Evolutionary conservation across 1,140 invertebrate genomes (phyloP).

Genomic region (Drosophila suzukii): DNA sequence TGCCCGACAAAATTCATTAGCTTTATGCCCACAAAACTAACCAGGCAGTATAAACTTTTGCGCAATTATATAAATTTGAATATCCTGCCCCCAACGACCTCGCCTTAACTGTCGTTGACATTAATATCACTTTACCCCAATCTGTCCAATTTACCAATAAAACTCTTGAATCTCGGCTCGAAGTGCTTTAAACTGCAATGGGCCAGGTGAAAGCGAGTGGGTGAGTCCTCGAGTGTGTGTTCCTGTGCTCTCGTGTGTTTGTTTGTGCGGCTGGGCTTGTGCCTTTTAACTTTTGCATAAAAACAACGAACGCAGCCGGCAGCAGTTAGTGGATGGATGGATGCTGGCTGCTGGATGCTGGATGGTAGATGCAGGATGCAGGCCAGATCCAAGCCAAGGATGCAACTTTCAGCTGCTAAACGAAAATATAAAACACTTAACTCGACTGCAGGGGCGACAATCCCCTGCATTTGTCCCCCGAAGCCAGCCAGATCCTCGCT

Average conservation of each 20-base stretch:
- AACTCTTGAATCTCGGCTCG: conserved; percentile 60
- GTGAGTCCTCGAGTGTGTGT: conserved; percentile 11
- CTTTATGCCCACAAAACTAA: conserved; percentile 2
- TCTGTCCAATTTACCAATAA: conserved; percentile 83
- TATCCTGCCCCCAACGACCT: background rate
- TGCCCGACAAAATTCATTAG: conserved; percentile 10
- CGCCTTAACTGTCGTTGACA: conserved; percentile 34
- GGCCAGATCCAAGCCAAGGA: conserved; percentile 46
- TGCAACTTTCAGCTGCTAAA: conserved; percentile 82
- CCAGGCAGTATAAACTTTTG: conserved; percentile 14
- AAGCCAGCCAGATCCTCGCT: conserved; percentile 22
- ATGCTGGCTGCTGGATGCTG: conserved; percentile 48
- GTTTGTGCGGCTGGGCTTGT: conserved; percentile 44
- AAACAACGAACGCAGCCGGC: conserved; percentile 65
- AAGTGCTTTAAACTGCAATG: conserved; percentile 68
- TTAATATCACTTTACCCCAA: conserved; percentile 78
- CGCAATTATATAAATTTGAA: conserved; percentile 20
- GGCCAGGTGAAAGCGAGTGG: conserved; percentile 42
- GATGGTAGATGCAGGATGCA: conserved; percentile 23
- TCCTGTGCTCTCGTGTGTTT: conserved; percentile 18
- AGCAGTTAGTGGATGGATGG: conserved; percentile 61
- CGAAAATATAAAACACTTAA: conserved; percentile 83
- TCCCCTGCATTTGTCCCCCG: conserved; percentile 41
- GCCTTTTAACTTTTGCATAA: conserved; percentile 78
- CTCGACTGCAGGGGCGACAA: conserved; percentile 62